A percentile compares a stretch with the other conserved stretches of the same genome.
These are phyloP conservation scores for Lysandra bellargus DNA, from an alignment of 2,888 invertebrate genomes.

Conservation along the genomic window DNA sequence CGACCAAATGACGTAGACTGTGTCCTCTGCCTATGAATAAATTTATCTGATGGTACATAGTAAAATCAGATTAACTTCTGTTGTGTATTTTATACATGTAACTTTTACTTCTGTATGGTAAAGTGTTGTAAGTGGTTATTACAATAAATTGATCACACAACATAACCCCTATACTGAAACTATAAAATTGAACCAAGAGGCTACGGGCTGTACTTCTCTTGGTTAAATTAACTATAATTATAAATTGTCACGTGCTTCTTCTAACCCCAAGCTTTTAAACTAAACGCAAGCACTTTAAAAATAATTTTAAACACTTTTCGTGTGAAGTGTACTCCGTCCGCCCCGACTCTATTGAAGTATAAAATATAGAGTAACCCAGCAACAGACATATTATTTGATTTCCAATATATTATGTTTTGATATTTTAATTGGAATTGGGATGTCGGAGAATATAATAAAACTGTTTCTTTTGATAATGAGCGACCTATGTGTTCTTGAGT, in stretches of 20 bases:
- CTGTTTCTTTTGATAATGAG: background rate
- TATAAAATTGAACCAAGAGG: background rate
- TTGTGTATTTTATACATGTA: no score
- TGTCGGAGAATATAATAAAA: background rate
- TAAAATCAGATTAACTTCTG: no score
- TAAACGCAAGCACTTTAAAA: slow-evolving; percentile 9
- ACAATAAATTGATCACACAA: background rate
- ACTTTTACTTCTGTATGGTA: no score
- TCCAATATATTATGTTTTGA: background rate
- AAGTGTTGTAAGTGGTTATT: no score
- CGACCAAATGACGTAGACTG: no score
- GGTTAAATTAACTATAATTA: slow-evolving; percentile 13
- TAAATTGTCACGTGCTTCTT: background rate
- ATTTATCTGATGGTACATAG: no score
- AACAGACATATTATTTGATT: slow-evolving; percentile 10
- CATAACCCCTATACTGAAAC: background rate
- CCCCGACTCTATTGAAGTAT: slow-evolving; percentile 22
- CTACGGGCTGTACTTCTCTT: background rate
- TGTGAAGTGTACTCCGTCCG: slow-evolving; percentile 1
- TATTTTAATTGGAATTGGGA: slow-evolving; percentile 18
- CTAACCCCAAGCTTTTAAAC: background rate
- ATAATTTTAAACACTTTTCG: slow-evolving; percentile 21
- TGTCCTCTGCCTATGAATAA: no score
- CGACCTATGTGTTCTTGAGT: background rate
- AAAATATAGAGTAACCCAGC: slow-evolving; percentile 18